Percentiles rank a stretch among this genome's conserved stretches.
Conservation (phyloP, 2,797 vertebrate genomes). For the Falco columbarius region DNA sequence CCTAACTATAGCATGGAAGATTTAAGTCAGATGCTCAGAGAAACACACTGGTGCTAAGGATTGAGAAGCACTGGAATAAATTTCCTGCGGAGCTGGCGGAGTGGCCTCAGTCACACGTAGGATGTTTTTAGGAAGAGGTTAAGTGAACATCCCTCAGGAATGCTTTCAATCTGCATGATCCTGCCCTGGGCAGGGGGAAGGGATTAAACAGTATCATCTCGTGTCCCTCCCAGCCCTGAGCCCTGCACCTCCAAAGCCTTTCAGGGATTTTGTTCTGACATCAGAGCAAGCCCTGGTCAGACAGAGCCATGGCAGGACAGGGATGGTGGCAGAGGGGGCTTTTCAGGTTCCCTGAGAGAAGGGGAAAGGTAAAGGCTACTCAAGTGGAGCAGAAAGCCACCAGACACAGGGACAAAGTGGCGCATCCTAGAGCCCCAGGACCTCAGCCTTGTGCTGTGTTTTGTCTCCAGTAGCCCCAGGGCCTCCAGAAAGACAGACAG, state of each 20-base stretch:
- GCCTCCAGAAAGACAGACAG: not conserved
- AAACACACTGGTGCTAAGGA: not conserved
- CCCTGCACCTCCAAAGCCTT: not conserved
- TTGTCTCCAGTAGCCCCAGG: not conserved
- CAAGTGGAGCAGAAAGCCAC: not conserved
- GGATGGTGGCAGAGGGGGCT: not conserved
- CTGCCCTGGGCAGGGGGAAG: not conserved
- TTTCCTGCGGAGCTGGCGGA: not conserved
- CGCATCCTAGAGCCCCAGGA: rapidly evolving
- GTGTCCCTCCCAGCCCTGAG: not conserved
- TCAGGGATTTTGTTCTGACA: not conserved
- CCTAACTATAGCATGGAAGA: not conserved
- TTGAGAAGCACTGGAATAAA: not conserved
- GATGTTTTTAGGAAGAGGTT: not conserved
- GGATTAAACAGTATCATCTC: not conserved
- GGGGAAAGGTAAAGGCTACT: not conserved
- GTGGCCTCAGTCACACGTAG: not conserved
- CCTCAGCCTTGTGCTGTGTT: not conserved
- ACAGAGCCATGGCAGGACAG: rapidly evolving
- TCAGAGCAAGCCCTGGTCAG: not conserved
- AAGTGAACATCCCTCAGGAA: not conserved
- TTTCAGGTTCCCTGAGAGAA: not conserved
- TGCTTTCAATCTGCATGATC: not conserved
- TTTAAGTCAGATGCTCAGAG: not conserved
- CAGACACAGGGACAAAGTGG: not conserved